A percentile compares a stretch with the other conserved stretches of the same genome.
phyloP scores from a whole-genome alignment of 2,888 invertebrate species.

The Gymnocheta viridis region DNA sequence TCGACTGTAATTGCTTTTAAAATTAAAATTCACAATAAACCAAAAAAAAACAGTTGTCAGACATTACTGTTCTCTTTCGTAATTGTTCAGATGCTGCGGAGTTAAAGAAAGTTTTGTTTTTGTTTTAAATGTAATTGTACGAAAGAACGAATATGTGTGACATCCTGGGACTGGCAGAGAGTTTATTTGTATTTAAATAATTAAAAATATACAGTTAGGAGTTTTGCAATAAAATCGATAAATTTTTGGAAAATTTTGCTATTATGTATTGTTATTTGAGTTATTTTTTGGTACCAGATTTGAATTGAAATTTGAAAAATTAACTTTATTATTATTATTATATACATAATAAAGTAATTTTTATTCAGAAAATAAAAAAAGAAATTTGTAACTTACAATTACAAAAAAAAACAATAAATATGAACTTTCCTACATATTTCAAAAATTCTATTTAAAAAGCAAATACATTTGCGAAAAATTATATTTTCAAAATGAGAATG shows the following conservation, averaged over 20 bases:
- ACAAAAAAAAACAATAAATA: not conserved
- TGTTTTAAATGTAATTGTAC: too few species aligned
- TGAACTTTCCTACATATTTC: not conserved
- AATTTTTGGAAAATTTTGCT: not conserved
- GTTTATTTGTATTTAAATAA: not conserved
- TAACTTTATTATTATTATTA: not conserved
- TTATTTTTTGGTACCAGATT: not conserved
- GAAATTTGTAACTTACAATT: not conserved
- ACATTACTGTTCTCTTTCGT: too few species aligned
- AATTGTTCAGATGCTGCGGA: too few species aligned
- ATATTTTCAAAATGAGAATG: not conserved
- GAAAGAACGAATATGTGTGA: too few species aligned
- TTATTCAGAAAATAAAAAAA: not conserved
- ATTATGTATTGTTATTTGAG: not conserved
- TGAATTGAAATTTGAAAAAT: not conserved
- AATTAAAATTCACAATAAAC: too few species aligned
- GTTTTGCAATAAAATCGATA: not conserved
- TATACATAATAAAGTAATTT: not conserved
- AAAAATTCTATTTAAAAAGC: constrained; percentile 55
- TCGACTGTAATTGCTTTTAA: too few species aligned
- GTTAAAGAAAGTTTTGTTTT: too few species aligned
- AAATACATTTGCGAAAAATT: constrained; percentile 52
- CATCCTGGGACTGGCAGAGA: not conserved
- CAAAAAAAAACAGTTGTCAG: too few species aligned
- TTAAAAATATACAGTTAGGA: not conserved